Evolutionary conservation across 2,888 invertebrate species (phyloP), one percentile per base, ranked within the genome.

Genomic region (Drosophila seclusa): DNA sequence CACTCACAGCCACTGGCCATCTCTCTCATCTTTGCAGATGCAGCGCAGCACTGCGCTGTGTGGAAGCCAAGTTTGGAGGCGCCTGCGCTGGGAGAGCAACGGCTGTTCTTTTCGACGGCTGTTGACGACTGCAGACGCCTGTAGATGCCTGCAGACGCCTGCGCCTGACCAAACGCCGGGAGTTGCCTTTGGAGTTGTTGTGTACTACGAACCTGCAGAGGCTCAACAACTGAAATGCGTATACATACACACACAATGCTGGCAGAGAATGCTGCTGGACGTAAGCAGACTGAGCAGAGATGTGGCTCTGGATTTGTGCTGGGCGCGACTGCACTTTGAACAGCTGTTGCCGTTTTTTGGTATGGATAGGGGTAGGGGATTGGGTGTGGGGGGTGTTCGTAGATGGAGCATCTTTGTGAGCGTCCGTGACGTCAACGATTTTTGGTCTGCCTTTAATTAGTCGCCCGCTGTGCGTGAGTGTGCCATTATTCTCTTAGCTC

Each of bases 201-300:
- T 68, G 63, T 29, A 68, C 59, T 55, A 69, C 50, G 78, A 40
- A 24, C 11, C 40, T 16, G 16, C 45, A 6, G 40, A 84, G 80
- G 86, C 83, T 85, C 86, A 85, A 82, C 82, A 82, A 82, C 82
- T 82, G 83, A 82, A 76, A 42, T 62, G 52, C 65, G 81, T 81
- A 75, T 84, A 81, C 82, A 81, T 75, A 63, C 79, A 66, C 66
- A 66, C n/a, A 53, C 18, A 36, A 0, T 21, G 49, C 54, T 24
- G 48, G 29, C n/a, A n/a, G 55, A 32, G 27, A 13, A 2, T 13
- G 61, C 24, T 10, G 52, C 27, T 27, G 24, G 45, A 27, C 27
- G 24, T 16, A 27, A 11, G 38, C 5, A 4, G 38, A 29, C 40
- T 16, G 29, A 55, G 70, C 34, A 59, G 27, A 38, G 73, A 45